Conservation (phyloP, 2,113 vertebrate genomes). For the Gallinago media region DNA sequence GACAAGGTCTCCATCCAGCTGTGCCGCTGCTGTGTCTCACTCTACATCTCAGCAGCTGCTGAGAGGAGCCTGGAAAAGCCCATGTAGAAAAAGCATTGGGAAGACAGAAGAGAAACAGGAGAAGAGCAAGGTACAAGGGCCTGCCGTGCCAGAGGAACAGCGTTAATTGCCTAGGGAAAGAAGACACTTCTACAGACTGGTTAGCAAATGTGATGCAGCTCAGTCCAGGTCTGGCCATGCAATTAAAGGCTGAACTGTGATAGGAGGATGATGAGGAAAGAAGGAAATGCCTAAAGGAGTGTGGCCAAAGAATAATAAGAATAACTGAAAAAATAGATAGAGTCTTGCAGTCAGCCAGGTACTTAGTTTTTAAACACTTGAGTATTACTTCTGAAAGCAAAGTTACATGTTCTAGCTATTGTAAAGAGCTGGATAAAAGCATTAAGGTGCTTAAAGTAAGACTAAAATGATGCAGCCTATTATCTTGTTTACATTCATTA, state of each 20-base stretch:
- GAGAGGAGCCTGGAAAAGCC: background rate
- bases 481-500: conserved; percentile 28
- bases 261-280: background rate
- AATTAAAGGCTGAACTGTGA: background rate
- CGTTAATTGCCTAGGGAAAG: background rate
- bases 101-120: background rate
- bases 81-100: background rate
- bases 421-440: background rate
- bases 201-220: background rate
- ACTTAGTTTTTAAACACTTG: background rate
- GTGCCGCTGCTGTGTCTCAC: background rate
- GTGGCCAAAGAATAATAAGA: background rate
- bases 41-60: background rate
- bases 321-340: background rate
- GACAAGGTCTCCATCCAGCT: background rate
- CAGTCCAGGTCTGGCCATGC: background rate
- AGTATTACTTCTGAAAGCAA: background rate
- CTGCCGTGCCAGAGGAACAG: background rate
- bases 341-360: background rate
- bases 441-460: conserved; percentile 3
- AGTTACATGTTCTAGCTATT: background rate
- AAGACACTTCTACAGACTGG: background rate
- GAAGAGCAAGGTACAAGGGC: background rate
- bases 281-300: background rate
- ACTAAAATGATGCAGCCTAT: background rate